These are phyloP conservation scores for Tenthredo distinguenda DNA, from an alignment of 2,888 invertebrate genomes.

Conservation along the genomic window DNA sequence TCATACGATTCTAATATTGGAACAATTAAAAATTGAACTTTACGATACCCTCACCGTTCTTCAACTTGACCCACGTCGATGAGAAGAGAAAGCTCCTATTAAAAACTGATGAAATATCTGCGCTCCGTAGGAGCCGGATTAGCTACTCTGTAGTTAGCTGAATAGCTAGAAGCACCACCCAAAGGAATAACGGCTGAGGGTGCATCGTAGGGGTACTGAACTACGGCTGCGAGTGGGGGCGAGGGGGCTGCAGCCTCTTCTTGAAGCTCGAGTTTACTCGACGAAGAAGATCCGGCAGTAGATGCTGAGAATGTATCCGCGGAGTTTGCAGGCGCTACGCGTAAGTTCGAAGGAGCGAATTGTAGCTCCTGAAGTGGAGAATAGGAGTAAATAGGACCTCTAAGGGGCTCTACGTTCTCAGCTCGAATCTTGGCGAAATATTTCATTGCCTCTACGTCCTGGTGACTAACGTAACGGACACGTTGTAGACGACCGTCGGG, in stretches of 20 bases:
- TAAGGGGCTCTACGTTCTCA: constrained; percentile 83
- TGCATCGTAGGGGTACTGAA: constrained; percentile 69
- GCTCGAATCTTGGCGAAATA: constrained; percentile 84
- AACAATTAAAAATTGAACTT: not conserved
- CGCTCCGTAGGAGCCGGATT: constrained; percentile 64
- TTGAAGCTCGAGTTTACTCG: constrained; percentile 67
- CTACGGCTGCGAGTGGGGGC: constrained; percentile 68
- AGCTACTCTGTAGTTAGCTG: constrained; percentile 68
- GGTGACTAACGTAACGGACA: constrained; percentile 82
- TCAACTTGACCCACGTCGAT: not conserved
- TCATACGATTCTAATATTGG: not conserved
- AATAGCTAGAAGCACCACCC: constrained; percentile 62
- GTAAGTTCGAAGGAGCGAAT: constrained; percentile 65
- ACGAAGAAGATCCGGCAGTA: constrained; percentile 55
- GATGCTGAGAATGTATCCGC: constrained; percentile 57
- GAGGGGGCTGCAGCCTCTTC: constrained; percentile 27
- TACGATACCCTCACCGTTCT: not conserved
- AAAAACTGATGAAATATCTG: constrained; percentile 71
- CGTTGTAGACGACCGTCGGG: constrained; percentile 83
- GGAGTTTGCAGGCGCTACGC: constrained; percentile 56
- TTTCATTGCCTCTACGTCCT: constrained; percentile 81
- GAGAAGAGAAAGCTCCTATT: constrained; percentile 29
- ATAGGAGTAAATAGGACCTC: constrained; percentile 82
- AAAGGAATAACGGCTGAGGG: constrained; percentile 60
- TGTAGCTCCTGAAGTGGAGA: constrained; percentile 73